Base-by-base conservation (phyloP, 2,888 invertebrate genomes). In the Ophion obscuratus region DNA sequence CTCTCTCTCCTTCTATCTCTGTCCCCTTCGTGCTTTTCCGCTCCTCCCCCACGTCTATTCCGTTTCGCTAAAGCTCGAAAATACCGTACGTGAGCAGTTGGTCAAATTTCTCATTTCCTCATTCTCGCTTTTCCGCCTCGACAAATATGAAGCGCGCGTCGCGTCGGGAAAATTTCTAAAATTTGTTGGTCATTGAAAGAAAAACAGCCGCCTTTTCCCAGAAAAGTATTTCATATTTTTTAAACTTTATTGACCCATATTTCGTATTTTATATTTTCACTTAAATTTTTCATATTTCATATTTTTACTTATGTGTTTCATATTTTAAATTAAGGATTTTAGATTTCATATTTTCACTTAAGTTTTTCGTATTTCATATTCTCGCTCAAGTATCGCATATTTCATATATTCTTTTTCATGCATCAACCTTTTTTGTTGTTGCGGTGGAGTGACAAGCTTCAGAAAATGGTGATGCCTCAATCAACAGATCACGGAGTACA, bases 11-110 rank as follows among this genome's bases (percentile, higher is more conserved):
- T 10, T 66, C 61, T 57, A 27, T 24, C 64, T 31, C 27, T 79
- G 14, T 73, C 71, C 40, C 70, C n/a, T 53, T 73, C 27, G 66
- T 24, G 10, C 9, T 4, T n/a, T 74, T 79, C 61, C 6, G 20
- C 77, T 53, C 20, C 11, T 44, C 44, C 64, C 73, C 57, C 62
- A 7, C 14, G 27, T 62, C 70, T 53, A 11, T 31, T 36, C 36
- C 2, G 6, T 2, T 11, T 53, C 36, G 14, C 5, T 53, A 53
- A 11, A 53, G 5, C 27, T 40, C 44, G 40, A 68, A 40, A 40
- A 14, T 40, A 20, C 36, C n/a, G 9, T 36, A 40, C 10, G 6
- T 68, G 27, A 6, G 17, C n/a, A 36, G 40, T 68, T 40, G 36
- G 17, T 53, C 53, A 36, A 66, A 66, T 36, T 66, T 66, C 36